Evolutionary conservation across 2,888 invertebrate genomes (phyloP).

Genomic region (Polymixis lichenea): DNA sequence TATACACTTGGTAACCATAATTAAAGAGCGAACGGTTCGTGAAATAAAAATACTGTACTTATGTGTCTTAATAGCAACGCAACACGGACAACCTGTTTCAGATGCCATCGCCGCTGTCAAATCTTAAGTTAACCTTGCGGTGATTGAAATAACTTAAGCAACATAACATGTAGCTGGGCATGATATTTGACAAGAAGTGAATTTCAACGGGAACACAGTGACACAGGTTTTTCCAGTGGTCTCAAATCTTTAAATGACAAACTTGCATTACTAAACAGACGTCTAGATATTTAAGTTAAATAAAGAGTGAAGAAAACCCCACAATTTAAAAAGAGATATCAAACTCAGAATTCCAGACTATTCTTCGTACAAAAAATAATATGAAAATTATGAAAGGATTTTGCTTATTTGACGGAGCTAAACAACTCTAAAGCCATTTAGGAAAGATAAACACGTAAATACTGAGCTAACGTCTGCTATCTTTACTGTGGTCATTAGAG

Average conservation of each 20-base stretch:
- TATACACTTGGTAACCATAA: neutral
- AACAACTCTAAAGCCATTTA: constrained; percentile 15
- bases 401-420: neutral
- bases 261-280: too few relatives aligned
- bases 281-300: too few relatives aligned
- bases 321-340: neutral
- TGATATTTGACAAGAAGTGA: too few relatives aligned
- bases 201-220: too few relatives aligned
- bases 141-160: neutral
- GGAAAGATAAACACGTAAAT: neutral
- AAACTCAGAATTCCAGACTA: neutral
- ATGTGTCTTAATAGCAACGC: neutral
- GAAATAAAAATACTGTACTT: neutral
- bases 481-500: constrained; percentile 1
- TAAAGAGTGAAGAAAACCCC: neutral
- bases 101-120: neutral
- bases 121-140: too few relatives aligned
- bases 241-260: too few relatives aligned
- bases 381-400: neutral
- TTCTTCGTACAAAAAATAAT: neutral
- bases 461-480: neutral
- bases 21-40: neutral
- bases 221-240: too few relatives aligned
- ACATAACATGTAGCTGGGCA: neutral
- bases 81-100: neutral